Evolutionary conservation across 2,888 invertebrate genomes (phyloP), one percentile per base, ranked within the genome.

Genomic region (Vanessa cardui): DNA sequence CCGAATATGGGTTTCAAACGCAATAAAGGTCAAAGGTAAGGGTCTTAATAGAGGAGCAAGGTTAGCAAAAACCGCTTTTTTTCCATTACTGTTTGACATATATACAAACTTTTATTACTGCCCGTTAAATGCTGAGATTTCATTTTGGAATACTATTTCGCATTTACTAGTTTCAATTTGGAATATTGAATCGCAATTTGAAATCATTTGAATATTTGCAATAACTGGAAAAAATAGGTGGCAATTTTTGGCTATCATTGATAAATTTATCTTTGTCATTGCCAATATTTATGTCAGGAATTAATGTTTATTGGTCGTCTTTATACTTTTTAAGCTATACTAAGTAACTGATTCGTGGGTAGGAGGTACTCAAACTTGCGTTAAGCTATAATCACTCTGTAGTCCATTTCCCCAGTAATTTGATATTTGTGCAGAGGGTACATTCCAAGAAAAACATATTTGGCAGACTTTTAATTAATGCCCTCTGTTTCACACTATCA

Each of bases 1-100:
- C 46, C 50, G 64, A 61, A 64, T 70, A 58, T 52, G 58, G 39
- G 54, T 31, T 15, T 46, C n/a, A 50, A 50, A 60, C 45, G 39
- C 39, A 63, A 62, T 63, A 60, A 70, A 56, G 66, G 61, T 70
- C 50, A 66, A 61, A 61, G 54, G 60, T 65, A 59, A 26, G 39
- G 39, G 52, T 59, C 33, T n/a, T 60, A 33, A 31, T 60, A 39
- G 63, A 52, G 16, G 52, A 12, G 60, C 60, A 60, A 59, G 60
- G 59, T 59, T 47, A 46, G 60, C 60, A 46, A 52, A 64, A 64
- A 20, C 44, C 9, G 45, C 50, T 58, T 33, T 9, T 31, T 59
- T 65, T 31, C 60, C 12, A 52, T 65, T 65, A 33, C 58, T 7
- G 31, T 65, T 65, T 60, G 20, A 65, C 45, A 52, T 46, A 20